Base-by-base conservation (phyloP, 2,888 invertebrate species). In the Syrista parreyssii region DNA sequence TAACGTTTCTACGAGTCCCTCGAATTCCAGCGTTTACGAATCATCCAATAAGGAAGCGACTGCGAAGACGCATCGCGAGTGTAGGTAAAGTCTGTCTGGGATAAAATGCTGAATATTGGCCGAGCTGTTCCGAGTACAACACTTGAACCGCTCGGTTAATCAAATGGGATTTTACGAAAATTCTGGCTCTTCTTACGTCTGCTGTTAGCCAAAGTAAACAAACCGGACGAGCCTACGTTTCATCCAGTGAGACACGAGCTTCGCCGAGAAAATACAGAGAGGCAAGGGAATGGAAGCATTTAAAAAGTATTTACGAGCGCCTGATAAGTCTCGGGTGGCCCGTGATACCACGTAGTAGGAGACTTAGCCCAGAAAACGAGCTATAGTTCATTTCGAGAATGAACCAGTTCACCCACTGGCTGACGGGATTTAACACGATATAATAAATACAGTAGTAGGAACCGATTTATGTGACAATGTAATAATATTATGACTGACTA, bases 291-390 rank as follows among this genome's bases (percentile, higher is more conserved):
- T 9, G n/a, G 2, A 32, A 31, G 71, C 15, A 71, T 32, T 71
- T 71, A 71, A 71, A 69, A 71, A 71, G 31, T 71, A 71, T 71
- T 71, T 71, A 71, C 71, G 71, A 69, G 71, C 71, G 31, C 15
- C 15, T 32, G 11, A 30, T 71, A 71, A 71, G 31, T 71, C 31
- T 71, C 71, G 71, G 15, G 15, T 55, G 40, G 40, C 23, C 15
- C 23, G 23, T 23, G 40, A 15, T 55, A 55, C 40, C 23, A 9
- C 23, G 40, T 55, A 23, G 23, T 6, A 23, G 40, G 9, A 9
- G 23, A 15, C 6, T 55, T 23, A 55, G 23, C 9, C 23, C 6
- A 32, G 71, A 71, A 71, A 32, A 71, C 30, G 71, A 71, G 15
- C 12, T 30, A 31, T 12, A 30, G 11, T 31, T 71, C 71, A 2